Evolutionary conservation across 1,140 invertebrate species (phyloP).

Genomic region (Helicoverpa armigera): DNA sequence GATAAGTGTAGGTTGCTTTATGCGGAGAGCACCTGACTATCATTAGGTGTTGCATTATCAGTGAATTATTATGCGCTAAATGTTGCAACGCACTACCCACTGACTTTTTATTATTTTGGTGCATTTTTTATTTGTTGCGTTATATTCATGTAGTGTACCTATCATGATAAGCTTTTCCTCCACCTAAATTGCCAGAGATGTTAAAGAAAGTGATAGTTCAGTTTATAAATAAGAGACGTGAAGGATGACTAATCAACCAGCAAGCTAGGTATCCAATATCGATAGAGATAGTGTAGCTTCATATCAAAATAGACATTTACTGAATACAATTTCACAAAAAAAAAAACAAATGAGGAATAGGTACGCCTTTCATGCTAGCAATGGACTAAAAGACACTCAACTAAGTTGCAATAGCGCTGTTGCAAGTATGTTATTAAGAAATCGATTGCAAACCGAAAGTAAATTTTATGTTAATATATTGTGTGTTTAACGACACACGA

Average conservation of each 20-base stretch:
- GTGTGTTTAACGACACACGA: slow-evolving; percentile 4
- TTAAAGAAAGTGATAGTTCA: neutral
- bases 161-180: too few relatives aligned
- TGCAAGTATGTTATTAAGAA: slow-evolving; percentile 36
- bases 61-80: neutral
- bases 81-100: neutral
- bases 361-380: neutral
- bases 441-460: slow-evolving; percentile 2
- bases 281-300: slow-evolving; percentile 4
- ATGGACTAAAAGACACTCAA: neutral
- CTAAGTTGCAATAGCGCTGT: slow-evolving; percentile 27
- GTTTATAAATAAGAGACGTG: neutral
- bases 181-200: too few relatives aligned
- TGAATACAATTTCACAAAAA: slow-evolving; percentile 4
- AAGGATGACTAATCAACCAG: slow-evolving; percentile 19
- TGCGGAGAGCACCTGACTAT: slow-evolving; percentile 5
- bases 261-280: too few relatives aligned
- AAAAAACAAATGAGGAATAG: slow-evolving; percentile 14
- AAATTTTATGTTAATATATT: slow-evolving; percentile 20
- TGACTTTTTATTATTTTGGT: neutral
- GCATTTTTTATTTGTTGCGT: too few relatives aligned
- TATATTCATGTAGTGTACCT: too few relatives aligned
- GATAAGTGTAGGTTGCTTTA: slow-evolving; percentile 21
- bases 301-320: neutral
- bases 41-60: neutral